Conservation (phyloP, 2,113 vertebrate genomes). For the Malurus melanocephalus region DNA sequence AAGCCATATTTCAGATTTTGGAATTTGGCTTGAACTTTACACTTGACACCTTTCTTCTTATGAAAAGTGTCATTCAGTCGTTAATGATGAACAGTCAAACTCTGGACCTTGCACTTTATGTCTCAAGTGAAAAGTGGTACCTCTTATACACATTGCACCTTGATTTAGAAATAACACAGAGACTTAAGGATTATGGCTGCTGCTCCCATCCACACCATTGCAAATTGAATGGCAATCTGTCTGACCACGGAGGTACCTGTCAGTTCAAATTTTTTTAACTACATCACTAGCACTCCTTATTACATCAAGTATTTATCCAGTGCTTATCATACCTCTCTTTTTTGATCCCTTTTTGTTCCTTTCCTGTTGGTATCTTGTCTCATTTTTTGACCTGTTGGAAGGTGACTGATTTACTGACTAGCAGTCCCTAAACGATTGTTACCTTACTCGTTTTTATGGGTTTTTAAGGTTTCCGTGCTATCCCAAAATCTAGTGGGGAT, state of each 20-base stretch:
- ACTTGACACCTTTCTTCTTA: constrained; percentile 15
- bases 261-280: neutral
- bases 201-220: neutral
- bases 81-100: neutral
- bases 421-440: neutral
- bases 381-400: neutral
- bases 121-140: neutral
- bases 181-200: neutral
- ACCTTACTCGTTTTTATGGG: neutral
- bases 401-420: neutral
- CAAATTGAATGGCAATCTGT: neutral
- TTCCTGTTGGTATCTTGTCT: neutral
- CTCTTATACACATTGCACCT: neutral
- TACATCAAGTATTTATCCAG: neutral
- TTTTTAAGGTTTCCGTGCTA: neutral
- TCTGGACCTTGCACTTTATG: neutral
- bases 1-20: constrained; percentile 24
- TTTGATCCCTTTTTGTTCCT: neutral
- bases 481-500: neutral
- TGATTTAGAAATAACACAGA: neutral
- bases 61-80: constrained; percentile 4
- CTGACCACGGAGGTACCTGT: neutral
- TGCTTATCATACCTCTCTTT: neutral
- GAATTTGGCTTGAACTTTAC: constrained; percentile 21
- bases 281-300: neutral